Evolutionary conservation across 2,113 vertebrate genomes (phyloP).

Genomic region (Hippocampus mohnikei): DNA sequence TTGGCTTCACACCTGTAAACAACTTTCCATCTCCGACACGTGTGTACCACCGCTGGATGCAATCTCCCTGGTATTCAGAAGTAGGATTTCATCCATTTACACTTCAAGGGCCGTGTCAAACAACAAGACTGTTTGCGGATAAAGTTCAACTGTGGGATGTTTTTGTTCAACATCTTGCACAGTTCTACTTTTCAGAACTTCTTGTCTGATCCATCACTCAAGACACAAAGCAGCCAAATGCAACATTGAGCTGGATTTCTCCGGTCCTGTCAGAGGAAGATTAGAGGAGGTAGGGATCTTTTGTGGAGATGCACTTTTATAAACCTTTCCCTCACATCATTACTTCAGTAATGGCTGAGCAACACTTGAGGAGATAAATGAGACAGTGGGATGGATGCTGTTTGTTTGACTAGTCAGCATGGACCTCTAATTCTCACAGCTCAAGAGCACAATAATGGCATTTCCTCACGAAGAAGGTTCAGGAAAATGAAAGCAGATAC

Average conservation of each 20-base stretch:
- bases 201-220: constrained; percentile 51
- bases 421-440: constrained; percentile 33
- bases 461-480: constrained; percentile 19
- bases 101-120: constrained; percentile 5
- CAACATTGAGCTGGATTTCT: constrained; percentile 52
- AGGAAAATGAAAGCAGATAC: constrained; percentile 38
- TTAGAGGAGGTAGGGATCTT: constrained; percentile 59
- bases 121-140: constrained; percentile 45
- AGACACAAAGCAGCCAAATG: constrained; percentile 60
- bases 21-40: constrained; percentile 17
- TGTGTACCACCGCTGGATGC: constrained; percentile 3
- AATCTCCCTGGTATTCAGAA: background rate
- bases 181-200: constrained; percentile 53
- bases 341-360: constrained; percentile 39
- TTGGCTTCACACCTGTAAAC: constrained; percentile 41
- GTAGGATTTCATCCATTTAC: constrained; percentile 7
- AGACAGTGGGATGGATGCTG: constrained; percentile 16
- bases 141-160: constrained; percentile 39
- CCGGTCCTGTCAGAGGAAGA: constrained; percentile 53
- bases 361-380: constrained; percentile 35
- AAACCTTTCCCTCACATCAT: constrained; percentile 44
- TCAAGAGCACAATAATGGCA: constrained; percentile 35
- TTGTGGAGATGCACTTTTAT: constrained; percentile 54
- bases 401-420: constrained; percentile 14
- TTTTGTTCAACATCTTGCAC: constrained; percentile 28